Percentiles rank a stretch among this genome's conserved stretches.
These are phyloP conservation scores for Mastacembelus armatus DNA, from an alignment of 2,797 vertebrate genomes.

Conservation along the genomic window DNA sequence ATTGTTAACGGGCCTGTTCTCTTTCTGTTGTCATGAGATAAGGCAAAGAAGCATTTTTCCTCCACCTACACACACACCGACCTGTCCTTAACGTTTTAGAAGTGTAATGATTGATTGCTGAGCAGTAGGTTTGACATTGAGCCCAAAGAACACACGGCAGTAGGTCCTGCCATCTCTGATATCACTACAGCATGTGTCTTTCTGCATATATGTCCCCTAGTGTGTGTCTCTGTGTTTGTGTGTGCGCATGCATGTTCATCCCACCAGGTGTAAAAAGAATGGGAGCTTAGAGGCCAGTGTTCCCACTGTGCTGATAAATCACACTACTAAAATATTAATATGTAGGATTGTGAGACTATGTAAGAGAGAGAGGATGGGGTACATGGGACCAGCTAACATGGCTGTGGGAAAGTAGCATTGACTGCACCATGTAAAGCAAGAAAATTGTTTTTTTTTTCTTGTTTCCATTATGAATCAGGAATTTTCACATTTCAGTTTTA, in stretches of 20 bases:
- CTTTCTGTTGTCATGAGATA: conserved; percentile 85
- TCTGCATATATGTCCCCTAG: conserved; percentile 41
- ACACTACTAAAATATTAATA: conserved; percentile 82
- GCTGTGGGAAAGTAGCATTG: conserved; percentile 40
- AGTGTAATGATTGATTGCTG: conserved; percentile 81
- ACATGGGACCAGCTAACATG: conserved; percentile 30
- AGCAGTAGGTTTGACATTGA: conserved; percentile 83
- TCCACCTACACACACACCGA: conserved; percentile 51
- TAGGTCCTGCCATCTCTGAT: conserved; percentile 75
- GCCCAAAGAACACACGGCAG: conserved; percentile 73
- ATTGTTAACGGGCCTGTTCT: conserved; percentile 79
- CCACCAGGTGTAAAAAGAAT: conserved; percentile 69
- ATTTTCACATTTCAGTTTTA: conserved; percentile 7
- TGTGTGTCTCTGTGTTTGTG: conserved; percentile 41
- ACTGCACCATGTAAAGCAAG: conserved; percentile 33
- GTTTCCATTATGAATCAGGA: conserved; percentile 10
- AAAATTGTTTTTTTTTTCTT: neutral
- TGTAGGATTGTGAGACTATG: conserved; percentile 48
- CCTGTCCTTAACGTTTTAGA: conserved; percentile 69
- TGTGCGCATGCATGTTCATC: conserved; percentile 43
- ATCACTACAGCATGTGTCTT: conserved; percentile 68
- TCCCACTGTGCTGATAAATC: conserved; percentile 77
- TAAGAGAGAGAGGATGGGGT: conserved; percentile 37
- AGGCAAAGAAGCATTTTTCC: conserved; percentile 73
- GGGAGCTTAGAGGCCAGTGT: conserved; percentile 72